A percentile compares a stretch with the other conserved stretches of the same genome.
Conservation (phyloP, 2,797 vertebrate species). For the Silurus aristotelis region DNA sequence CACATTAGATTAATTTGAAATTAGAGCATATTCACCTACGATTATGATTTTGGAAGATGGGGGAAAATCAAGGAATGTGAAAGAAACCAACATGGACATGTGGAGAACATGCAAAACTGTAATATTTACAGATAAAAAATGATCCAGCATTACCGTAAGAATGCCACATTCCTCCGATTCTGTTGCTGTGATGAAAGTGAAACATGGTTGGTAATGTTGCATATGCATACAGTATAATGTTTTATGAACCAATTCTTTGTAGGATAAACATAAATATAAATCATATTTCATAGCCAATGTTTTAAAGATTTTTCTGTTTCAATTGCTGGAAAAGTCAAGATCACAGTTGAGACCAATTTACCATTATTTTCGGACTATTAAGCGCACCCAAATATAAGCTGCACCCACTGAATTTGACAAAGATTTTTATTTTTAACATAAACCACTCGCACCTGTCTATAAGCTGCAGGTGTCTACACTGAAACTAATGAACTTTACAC, state of each 20-base stretch:
- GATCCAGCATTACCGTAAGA: no score
- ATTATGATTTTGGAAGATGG: not conserved
- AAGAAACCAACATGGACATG: not conserved
- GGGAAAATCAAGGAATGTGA: not conserved
- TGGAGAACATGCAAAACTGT: not conserved
- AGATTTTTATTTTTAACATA: no score
- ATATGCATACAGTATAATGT: not conserved
- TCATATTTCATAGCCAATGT: not conserved
- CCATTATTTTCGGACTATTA: no score
- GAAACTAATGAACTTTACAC: no score
- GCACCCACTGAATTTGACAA: no score
- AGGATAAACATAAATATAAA: not conserved
- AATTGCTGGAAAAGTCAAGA: not conserved
- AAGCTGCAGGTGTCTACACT: no score
- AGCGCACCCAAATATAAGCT: no score
- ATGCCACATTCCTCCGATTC: not conserved
- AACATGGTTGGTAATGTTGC: not conserved
- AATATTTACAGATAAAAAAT: not conserved
- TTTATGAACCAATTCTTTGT: not conserved
- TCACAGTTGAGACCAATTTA: not conserved
- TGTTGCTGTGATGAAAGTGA: not conserved
- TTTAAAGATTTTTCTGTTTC: not conserved
- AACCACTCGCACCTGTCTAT: no score
- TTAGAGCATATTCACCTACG: not conserved
- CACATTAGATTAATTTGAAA: not conserved